phyloP scores from a whole-genome alignment of 2,113 vertebrate species.

The Pithys albifrons region DNA sequence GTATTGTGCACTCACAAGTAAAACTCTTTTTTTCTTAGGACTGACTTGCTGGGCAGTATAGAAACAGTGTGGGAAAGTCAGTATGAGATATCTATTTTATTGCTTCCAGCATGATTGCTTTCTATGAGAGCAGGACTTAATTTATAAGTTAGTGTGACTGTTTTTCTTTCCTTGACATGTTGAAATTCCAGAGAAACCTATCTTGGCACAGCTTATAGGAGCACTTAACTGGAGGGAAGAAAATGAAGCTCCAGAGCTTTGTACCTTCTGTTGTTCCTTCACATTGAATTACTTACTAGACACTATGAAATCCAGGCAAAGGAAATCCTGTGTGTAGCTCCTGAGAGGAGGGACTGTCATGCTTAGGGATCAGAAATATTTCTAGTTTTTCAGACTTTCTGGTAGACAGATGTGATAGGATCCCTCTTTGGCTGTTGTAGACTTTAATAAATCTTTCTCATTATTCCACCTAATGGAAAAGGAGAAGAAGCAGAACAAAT shows the following conservation, averaged over 20 bases:
- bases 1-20: background rate
- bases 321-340: background rate
- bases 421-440: background rate
- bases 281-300: background rate
- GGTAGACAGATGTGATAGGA: background rate
- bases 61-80: background rate
- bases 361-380: background rate
- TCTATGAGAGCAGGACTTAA: background rate
- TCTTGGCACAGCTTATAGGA: background rate
- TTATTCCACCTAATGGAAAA: background rate
- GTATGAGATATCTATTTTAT: background rate
- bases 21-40: background rate
- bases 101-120: background rate
- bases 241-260: background rate
- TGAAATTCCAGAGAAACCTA: background rate
- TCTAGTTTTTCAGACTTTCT: background rate
- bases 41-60: background rate
- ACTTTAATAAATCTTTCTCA: background rate
- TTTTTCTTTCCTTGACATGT: background rate
- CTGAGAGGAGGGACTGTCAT: background rate
- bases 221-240: background rate
- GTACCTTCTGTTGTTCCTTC: background rate
- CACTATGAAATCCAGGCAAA: background rate
- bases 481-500: background rate
- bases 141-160: background rate